These are phyloP conservation scores for Myripristis jacobus DNA, from an alignment of 2,797 vertebrate species.

Conservation along the genomic window DNA sequence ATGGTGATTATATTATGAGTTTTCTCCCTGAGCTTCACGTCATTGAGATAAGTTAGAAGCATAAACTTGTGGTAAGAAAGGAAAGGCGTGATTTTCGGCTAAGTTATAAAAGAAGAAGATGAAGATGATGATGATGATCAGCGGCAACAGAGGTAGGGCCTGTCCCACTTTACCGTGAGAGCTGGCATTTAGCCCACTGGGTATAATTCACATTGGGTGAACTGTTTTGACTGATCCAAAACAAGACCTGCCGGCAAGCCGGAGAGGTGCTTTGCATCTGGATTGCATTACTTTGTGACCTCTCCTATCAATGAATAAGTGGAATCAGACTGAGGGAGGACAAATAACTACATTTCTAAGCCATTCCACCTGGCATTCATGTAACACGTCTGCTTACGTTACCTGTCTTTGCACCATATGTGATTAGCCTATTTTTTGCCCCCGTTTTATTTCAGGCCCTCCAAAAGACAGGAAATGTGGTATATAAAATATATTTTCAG, in stretches of 20 bases:
- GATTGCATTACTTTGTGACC: neutral
- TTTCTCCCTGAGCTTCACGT: neutral
- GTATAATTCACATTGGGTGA: neutral
- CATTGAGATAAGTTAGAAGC: no score
- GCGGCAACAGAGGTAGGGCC: no score
- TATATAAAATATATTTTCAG: neutral
- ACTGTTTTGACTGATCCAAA: neutral
- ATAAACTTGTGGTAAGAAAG: no score
- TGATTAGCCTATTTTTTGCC: no score
- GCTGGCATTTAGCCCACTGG: no score
- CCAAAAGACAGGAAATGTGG: neutral
- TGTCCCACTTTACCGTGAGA: no score
- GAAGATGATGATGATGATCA: no score
- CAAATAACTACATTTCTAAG: neutral
- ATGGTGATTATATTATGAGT: neutral
- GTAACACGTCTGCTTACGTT: neutral
- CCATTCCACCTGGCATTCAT: neutral
- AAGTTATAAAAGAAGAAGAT: no score
- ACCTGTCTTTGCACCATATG: no score
- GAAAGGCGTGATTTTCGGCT: no score
- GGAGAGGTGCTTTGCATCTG: neutral
- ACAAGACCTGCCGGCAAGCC: neutral
- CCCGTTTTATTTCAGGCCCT: neutral
- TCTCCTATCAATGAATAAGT: neutral
- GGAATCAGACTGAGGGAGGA: neutral